Evolutionary conservation across 2,797 vertebrate species (phyloP).

Genomic region (Galaxias olidus): DNA sequence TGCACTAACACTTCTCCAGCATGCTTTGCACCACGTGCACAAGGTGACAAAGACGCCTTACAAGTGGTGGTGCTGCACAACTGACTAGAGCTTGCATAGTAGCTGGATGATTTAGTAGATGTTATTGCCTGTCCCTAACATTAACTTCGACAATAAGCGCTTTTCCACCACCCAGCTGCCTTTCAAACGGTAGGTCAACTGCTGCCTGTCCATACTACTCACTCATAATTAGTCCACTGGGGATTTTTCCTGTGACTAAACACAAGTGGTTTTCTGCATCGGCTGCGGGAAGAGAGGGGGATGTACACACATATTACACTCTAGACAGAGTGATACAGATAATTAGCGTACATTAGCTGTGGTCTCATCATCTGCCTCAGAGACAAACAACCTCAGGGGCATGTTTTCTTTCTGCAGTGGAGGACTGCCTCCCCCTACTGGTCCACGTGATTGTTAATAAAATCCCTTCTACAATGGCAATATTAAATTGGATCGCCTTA

Average conservation of each 20-base stretch:
- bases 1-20: constrained; percentile 39
- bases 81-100: constrained; percentile 15
- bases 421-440: constrained; percentile 65
- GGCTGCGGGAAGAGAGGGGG: too few relatives aligned
- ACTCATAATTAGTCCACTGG: constrained; percentile 36
- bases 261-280: too few relatives aligned
- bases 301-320: too few relatives aligned
- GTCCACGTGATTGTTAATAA: constrained; percentile 10
- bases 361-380: too few relatives aligned
- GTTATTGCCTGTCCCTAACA: constrained; percentile 51
- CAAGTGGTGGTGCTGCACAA: not conserved
- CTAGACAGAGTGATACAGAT: too few relatives aligned
- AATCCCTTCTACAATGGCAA: not conserved
- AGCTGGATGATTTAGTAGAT: constrained; percentile 33
- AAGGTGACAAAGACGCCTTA: constrained; percentile 34
- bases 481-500: too few relatives aligned
- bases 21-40: constrained; percentile 34
- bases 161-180: constrained; percentile 33
- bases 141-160: constrained; percentile 45
- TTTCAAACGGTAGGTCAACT: constrained; percentile 51
- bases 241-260: too few relatives aligned
- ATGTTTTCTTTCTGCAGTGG: too few relatives aligned
- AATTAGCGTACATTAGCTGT: too few relatives aligned
- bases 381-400: too few relatives aligned
- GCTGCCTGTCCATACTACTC: constrained; percentile 30